These are phyloP conservation scores for Triplophysa tibetana DNA, from an alignment of 2,113 vertebrate genomes.

Conservation along the genomic window DNA sequence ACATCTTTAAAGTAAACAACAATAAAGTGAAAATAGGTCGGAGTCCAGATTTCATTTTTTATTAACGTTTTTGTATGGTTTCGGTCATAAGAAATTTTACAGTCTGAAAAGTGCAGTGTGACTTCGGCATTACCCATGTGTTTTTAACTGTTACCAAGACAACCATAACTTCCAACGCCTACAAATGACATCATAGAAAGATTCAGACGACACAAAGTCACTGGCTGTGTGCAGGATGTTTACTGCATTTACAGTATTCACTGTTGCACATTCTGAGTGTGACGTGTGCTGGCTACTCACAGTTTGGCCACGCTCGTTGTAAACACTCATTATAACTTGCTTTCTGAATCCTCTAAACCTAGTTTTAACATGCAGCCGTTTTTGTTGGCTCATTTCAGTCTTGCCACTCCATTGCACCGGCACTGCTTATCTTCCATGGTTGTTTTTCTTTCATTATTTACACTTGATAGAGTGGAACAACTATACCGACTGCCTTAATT, in stretches of 20 bases:
- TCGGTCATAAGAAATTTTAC: too few relatives aligned
- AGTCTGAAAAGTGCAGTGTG: too few relatives aligned
- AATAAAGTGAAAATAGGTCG: too few relatives aligned
- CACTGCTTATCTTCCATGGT: conserved; percentile 3
- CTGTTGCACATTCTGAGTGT: conserved; percentile 14
- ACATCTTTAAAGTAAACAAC: too few relatives aligned
- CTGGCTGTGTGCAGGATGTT: neutral
- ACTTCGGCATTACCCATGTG: too few relatives aligned
- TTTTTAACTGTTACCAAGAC: too few relatives aligned
- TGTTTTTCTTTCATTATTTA: conserved; percentile 31
- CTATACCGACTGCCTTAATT: conserved; percentile 3
- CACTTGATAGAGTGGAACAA: conserved; percentile 16
- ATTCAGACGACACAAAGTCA: neutral
- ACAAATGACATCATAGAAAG: too few relatives aligned
- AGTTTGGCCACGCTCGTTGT: neutral
- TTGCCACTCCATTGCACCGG: neutral
- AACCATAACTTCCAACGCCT: too few relatives aligned
- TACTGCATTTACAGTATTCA: neutral
- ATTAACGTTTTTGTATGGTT: too few relatives aligned
- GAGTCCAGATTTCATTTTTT: too few relatives aligned
- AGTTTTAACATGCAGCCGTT: conserved; percentile 7
- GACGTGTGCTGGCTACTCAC: neutral
- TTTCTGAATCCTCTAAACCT: conserved; percentile 8
- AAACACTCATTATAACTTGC: conserved; percentile 25
- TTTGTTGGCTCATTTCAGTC: neutral